These are phyloP conservation scores for Chrysomela aeneicollis DNA, from an alignment of 2,888 invertebrate genomes.

Conservation along the genomic window DNA sequence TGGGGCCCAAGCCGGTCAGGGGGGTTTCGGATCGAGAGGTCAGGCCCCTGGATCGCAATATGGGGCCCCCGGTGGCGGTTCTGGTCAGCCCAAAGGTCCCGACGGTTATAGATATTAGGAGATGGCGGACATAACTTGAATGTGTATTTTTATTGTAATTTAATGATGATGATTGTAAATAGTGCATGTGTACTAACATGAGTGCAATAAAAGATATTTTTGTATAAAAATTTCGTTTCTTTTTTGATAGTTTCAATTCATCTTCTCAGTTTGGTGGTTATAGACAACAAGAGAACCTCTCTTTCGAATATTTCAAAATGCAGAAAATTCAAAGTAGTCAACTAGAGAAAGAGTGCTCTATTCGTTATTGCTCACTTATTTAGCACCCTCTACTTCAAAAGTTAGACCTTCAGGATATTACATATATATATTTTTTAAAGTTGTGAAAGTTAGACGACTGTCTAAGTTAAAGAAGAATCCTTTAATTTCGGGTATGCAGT, in stretches of 20 bases:
- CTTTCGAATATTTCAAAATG: no score
- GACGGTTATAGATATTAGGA: constrained; percentile 47
- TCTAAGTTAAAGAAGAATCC: no score
- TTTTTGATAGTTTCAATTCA: background rate
- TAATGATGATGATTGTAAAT: background rate
- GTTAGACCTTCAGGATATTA: no score
- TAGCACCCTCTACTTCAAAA: no score
- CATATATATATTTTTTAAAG: no score
- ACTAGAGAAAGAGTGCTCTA: no score
- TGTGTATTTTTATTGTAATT: constrained; percentile 3
- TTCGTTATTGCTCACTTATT: no score
- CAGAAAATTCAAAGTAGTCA: no score
- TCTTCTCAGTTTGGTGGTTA: no score
- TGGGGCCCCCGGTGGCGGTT: constrained; percentile 35
- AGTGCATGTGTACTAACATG: background rate
- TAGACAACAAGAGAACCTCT: no score
- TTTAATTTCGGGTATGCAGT: no score
- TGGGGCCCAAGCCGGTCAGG: constrained; percentile 23
- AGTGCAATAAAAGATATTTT: constrained; percentile 7
- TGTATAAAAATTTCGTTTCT: background rate
- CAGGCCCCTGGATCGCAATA: constrained; percentile 33
- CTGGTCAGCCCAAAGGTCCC: constrained; percentile 34
- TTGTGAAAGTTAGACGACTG: no score
- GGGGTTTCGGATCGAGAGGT: constrained; percentile 17
- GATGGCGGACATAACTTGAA: background rate